A percentile compares a stretch with the other conserved stretches of the same genome.
phyloP scores from a whole-genome alignment of 2,888 invertebrate genomes.

The Drosophila testacea region DNA sequence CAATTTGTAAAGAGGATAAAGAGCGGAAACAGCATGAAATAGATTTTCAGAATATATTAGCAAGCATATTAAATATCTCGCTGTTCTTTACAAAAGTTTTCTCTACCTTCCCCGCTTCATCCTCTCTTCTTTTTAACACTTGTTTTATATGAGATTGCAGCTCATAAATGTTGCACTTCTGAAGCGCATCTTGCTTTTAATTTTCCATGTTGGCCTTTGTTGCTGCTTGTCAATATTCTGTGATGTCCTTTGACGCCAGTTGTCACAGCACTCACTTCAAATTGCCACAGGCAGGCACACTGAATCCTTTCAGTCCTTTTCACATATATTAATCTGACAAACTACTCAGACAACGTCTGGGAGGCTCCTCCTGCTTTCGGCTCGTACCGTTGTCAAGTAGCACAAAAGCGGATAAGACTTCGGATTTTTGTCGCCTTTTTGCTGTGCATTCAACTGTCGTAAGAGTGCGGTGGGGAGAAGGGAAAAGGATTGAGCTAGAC shows the following conservation, averaged over 20 bases:
- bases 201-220: slow-evolving; percentile 15
- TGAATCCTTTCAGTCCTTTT: slow-evolving; percentile 31
- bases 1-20: slow-evolving; percentile 3
- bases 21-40: neutral
- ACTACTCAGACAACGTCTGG: slow-evolving; percentile 60
- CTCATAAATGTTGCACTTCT: slow-evolving; percentile 28
- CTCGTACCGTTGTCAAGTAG: slow-evolving; percentile 16
- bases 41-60: neutral
- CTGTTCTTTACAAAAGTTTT: neutral
- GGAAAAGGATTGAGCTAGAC: slow-evolving; percentile 15
- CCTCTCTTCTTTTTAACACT: neutral
- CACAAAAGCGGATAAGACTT: slow-evolving; percentile 26
- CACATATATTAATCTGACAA: slow-evolving; percentile 67
- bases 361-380: neutral
- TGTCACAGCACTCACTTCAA: slow-evolving; percentile 53
- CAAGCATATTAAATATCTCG: neutral
- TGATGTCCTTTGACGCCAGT: slow-evolving; percentile 57
- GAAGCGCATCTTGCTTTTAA: neutral
- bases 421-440: slow-evolving; percentile 32
- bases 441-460: slow-evolving; percentile 29
- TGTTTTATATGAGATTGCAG: slow-evolving; percentile 18
- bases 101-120: neutral
- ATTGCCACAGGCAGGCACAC: slow-evolving; percentile 43
- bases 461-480: neutral
- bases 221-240: slow-evolving; percentile 44